A percentile compares a stretch with the other conserved stretches of the same genome.
phyloP scores from a whole-genome alignment of 2,888 invertebrate species.

The Hydrotaea diabolus region DNA sequence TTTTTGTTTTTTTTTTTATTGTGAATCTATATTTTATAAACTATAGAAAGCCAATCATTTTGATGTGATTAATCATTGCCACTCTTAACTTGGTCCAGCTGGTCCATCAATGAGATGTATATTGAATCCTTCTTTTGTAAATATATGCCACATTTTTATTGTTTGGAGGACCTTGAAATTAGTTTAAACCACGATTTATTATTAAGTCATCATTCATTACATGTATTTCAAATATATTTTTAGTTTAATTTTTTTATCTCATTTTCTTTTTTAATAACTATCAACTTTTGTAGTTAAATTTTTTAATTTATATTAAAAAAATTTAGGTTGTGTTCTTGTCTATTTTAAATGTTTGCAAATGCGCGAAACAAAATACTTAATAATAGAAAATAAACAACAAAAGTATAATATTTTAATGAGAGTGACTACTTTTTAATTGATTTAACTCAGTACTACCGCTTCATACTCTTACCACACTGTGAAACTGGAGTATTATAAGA shows the following conservation, averaged over 20 bases:
- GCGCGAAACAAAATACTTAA: neutral
- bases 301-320: constrained; percentile 11
- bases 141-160: neutral
- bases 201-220: neutral
- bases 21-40: neutral
- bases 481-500: no score
- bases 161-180: constrained; percentile 16
- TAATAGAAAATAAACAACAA: constrained; percentile 4
- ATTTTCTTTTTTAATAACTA: constrained; percentile 3
- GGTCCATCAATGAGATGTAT: neutral
- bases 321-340: constrained; percentile 19
- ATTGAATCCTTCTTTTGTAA: neutral
- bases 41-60: neutral
- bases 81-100: neutral
- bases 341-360: neutral
- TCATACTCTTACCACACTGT: no score
- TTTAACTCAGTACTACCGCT: no score
- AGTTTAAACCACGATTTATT: neutral
- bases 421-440: no score
- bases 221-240: neutral
- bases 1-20: neutral
- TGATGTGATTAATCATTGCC: neutral
- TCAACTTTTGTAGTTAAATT: constrained; percentile 23
- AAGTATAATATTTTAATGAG: neutral
- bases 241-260: constrained; percentile 11